These are phyloP conservation scores for Sphaerophoria rueppellii DNA, from an alignment of 2,888 invertebrate genomes.

Conservation along the genomic window DNA sequence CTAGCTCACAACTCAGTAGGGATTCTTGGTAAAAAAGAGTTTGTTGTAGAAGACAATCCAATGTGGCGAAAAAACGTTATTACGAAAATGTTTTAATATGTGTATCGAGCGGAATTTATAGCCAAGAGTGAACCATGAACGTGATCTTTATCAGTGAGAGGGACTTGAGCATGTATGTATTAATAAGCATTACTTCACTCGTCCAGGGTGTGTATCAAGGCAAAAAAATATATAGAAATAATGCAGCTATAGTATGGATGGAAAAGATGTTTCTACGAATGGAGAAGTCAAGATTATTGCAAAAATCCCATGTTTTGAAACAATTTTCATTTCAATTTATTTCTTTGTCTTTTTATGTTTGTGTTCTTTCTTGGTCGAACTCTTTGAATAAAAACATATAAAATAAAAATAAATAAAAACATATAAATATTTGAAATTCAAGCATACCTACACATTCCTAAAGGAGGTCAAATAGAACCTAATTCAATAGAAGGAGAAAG, in stretches of 20 bases:
- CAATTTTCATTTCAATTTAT: no score
- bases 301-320: neutral
- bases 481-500: conserved; percentile 84
- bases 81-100: conserved; percentile 67
- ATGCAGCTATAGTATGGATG: conserved; percentile 44
- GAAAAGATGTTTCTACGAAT: neutral
- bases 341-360: no score
- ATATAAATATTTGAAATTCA: no score
- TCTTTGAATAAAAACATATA: no score
- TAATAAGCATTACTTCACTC: neutral
- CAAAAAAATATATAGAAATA: no score
- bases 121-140: conserved; percentile 59
- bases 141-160: conserved; percentile 59
- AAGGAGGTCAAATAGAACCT: conserved; percentile 86
- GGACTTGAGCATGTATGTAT: conserved; percentile 18
- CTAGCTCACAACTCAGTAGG: conserved; percentile 30
- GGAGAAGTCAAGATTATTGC: neutral
- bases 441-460: conserved; percentile 82
- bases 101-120: conserved; percentile 66
- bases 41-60: conserved; percentile 14
- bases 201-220: conserved; percentile 50
- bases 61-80: conserved; percentile 55
- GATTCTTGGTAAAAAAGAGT: neutral
- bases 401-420: no score
- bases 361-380: no score